Percentiles rank a stretch among this genome's conserved stretches.
These are phyloP conservation scores for Archips crataeganus DNA, from an alignment of 2,888 invertebrate genomes.

Conservation along the genomic window DNA sequence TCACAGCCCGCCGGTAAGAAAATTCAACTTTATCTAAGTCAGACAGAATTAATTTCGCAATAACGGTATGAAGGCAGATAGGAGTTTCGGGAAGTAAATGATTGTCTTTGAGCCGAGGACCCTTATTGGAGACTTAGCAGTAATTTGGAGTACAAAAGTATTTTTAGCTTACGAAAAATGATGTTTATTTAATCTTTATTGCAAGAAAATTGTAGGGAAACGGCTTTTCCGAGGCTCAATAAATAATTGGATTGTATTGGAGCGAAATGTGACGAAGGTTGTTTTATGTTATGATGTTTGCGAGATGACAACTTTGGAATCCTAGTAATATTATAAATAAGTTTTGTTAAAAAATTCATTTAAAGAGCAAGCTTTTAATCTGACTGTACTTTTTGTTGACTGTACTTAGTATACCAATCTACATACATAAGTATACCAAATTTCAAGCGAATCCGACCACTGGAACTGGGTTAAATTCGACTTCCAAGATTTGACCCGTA, in stretches of 20 bases:
- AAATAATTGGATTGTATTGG: constrained; percentile 15
- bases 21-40: neutral
- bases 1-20: neutral
- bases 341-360: too few species aligned
- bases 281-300: neutral
- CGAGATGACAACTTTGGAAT: neutral
- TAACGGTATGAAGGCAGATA: neutral
- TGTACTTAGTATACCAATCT: too few species aligned
- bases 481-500: too few species aligned
- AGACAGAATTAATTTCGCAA: neutral
- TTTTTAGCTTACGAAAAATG: constrained; percentile 17
- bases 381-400: too few species aligned
- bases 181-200: constrained; percentile 22
- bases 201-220: constrained; percentile 1
- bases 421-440: too few species aligned
- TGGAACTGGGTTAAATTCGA: too few species aligned
- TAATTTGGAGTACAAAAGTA: constrained; percentile 10
- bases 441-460: too few species aligned
- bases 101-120: constrained; percentile 10
- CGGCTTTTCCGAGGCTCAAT: constrained; percentile 16
- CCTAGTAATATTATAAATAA: too few species aligned
- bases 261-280: neutral
- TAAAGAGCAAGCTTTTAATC: too few species aligned
- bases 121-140: constrained; percentile 15
- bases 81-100: neutral